Evolutionary conservation across 2,888 invertebrate species (phyloP).

Genomic region (Panzeria rudis): DNA sequence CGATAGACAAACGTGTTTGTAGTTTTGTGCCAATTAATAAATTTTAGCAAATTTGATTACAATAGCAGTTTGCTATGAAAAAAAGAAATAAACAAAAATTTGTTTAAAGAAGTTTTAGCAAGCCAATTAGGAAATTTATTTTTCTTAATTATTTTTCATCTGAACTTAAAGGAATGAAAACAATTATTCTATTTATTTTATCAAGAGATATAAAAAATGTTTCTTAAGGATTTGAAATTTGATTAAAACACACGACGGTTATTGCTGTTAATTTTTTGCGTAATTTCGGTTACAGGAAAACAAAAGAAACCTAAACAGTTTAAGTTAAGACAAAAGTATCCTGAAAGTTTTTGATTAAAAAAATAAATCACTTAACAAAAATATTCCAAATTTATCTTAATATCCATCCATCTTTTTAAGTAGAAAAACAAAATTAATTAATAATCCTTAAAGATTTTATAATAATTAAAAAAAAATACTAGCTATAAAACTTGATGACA

Average conservation of each 20-base stretch:
- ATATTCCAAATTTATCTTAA: slow-evolving; percentile 42
- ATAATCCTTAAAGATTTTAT: slow-evolving; percentile 15
- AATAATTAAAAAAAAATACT: slow-evolving; percentile 26
- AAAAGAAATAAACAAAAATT: not conserved
- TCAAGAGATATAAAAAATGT: not conserved
- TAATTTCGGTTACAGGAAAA: not conserved
- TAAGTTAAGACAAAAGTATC: slow-evolving; percentile 10
- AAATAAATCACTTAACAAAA: not conserved
- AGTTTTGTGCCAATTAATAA: not conserved
- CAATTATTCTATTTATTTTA: not conserved
- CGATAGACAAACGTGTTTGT: not conserved
- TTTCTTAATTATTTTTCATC: not conserved
- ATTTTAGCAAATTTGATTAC: not conserved
- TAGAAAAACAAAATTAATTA: slow-evolving; percentile 17
- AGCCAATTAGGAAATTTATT: not conserved
- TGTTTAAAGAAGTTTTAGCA: not conserved
- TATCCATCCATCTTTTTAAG: not conserved
- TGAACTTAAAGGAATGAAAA: not conserved
- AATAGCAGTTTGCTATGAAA: not conserved
- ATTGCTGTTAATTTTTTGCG: not conserved
- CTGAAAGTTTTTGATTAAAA: not conserved
- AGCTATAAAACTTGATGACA: slow-evolving; percentile 29
- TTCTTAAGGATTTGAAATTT: not conserved
- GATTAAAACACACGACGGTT: not conserved
- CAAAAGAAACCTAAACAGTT: not conserved